These are phyloP conservation scores for Stegodyphus mimosarum DNA, from an alignment of 1,140 invertebrate species.

Conservation along the genomic window DNA sequence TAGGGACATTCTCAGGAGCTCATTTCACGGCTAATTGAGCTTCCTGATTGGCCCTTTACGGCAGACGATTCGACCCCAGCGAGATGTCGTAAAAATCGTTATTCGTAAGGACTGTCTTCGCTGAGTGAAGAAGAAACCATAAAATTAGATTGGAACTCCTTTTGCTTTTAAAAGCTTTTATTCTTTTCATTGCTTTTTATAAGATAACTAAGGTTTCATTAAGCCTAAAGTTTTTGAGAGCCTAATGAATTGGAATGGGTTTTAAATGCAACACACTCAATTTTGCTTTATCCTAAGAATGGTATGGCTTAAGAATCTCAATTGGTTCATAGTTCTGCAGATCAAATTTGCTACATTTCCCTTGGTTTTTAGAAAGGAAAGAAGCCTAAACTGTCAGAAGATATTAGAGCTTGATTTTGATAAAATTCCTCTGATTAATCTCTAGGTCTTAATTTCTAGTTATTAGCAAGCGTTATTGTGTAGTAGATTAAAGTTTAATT, in stretches of 20 bases:
- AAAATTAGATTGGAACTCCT: conserved; percentile 45
- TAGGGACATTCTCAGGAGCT: no score
- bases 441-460: no score
- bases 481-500: no score
- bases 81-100: conserved; percentile 50
- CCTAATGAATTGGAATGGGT: no score
- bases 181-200: not conserved
- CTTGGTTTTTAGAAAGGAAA: not conserved
- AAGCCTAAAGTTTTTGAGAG: no score
- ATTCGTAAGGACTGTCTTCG: conserved; percentile 30
- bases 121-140: conserved; percentile 25
- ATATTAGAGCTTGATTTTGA: no score
- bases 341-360: no score
- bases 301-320: conserved; percentile 2
- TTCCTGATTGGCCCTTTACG: conserved; percentile 46
- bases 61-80: conserved; percentile 22
- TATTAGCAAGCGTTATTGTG: no score
- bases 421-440: no score
- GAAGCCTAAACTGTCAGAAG: no score
- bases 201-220: not conserved
- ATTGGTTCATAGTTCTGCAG: no score
- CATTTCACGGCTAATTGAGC: not conserved
- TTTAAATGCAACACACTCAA: no score
- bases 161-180: conserved; percentile 7
- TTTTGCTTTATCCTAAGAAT: not conserved